These are phyloP conservation scores for Oppia nitens DNA, from an alignment of 1,140 invertebrate genomes.

Conservation along the genomic window DNA sequence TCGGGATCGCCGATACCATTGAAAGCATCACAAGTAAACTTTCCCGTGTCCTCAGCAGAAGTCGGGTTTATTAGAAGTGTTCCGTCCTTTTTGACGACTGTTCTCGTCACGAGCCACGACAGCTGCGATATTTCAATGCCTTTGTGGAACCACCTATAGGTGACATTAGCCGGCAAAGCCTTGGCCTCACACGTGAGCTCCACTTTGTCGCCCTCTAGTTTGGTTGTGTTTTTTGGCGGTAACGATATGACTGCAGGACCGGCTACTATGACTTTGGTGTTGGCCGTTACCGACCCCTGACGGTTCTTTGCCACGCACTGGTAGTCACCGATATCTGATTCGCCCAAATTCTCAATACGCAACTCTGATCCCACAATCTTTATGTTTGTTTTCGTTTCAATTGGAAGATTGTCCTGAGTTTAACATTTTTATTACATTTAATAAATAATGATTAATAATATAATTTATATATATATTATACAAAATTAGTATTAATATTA, in stretches of 20 bases:
- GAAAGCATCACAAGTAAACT: slow-evolving; percentile 85
- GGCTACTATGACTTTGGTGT: slow-evolving; percentile 80
- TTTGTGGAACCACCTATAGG: slow-evolving; percentile 42
- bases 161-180: slow-evolving; percentile 83
- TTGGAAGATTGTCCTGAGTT: slow-evolving; percentile 57
- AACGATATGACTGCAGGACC: slow-evolving; percentile 66
- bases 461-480: neutral
- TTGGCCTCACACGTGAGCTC: slow-evolving; percentile 87
- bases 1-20: slow-evolving; percentile 92
- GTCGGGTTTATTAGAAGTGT: slow-evolving; percentile 77
- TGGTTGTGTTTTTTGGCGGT: slow-evolving; percentile 85
- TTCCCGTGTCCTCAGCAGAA: slow-evolving; percentile 77
- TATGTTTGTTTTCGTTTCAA: slow-evolving; percentile 62
- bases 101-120: slow-evolving; percentile 56
- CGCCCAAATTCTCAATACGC: slow-evolving; percentile 68
- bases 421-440: neutral
- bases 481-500: neutral
- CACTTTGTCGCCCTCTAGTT: slow-evolving; percentile 77
- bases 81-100: slow-evolving; percentile 61
- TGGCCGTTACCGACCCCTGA: slow-evolving; percentile 82
- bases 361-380: slow-evolving; percentile 53
- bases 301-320: slow-evolving; percentile 83
- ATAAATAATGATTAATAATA: neutral
- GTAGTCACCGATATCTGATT: slow-evolving; percentile 88
- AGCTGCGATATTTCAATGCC: slow-evolving; percentile 21